These are phyloP conservation scores for Ursus arctos DNA, from an alignment of 2,113 vertebrate genomes.

Conservation along the genomic window DNA sequence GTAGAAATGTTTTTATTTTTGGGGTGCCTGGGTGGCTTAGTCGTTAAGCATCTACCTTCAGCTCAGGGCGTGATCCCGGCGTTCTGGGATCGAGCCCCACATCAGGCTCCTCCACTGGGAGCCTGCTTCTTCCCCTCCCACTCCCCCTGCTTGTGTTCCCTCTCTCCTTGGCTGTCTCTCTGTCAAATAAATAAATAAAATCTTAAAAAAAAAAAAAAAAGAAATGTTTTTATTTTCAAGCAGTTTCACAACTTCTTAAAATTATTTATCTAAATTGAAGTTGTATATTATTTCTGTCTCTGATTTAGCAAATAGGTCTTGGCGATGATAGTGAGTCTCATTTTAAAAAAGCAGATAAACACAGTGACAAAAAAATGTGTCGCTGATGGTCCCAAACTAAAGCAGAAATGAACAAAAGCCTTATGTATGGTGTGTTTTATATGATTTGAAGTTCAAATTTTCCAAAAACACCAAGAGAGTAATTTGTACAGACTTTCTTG, in stretches of 20 bases:
- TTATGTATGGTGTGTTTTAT: background rate
- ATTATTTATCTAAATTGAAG: background rate
- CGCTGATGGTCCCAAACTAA: background rate
- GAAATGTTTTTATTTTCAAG: background rate
- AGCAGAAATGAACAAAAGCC: background rate
- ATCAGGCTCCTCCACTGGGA: too few species aligned
- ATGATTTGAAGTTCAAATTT: background rate
- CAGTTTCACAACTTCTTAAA: constrained; percentile 49
- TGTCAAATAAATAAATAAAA: too few species aligned
- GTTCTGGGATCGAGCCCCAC: too few species aligned
- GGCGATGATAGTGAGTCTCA: background rate
- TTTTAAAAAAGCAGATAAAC: background rate
- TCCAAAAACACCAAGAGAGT: background rate
- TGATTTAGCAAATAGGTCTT: background rate
- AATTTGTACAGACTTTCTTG: background rate
- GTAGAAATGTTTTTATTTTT: background rate
- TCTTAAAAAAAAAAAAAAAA: background rate
- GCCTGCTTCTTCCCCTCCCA: too few species aligned
- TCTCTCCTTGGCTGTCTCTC: too few species aligned
- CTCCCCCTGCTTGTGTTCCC: too few species aligned
- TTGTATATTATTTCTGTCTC: background rate
- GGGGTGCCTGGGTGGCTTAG: too few species aligned
- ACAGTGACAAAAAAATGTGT: background rate
- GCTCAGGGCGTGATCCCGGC: too few species aligned
- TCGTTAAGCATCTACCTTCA: too few species aligned